These are phyloP conservation scores for cat (Felis catus) DNA, from an alignment of 2,113 vertebrate genomes.

Conservation along the genomic window F.catus_Fca126_mat1.0 CM031419.1:40093501-40094000, in stretches of 20 bases:
- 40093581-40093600: background rate
- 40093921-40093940: background rate
- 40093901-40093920: background rate
- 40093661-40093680: background rate
- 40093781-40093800: background rate
- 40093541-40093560: background rate
- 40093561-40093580: constrained; percentile 49
- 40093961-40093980: background rate
- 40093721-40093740: background rate
- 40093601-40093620: background rate
- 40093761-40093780: background rate
- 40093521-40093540: background rate
- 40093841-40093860: background rate
- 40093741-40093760: background rate
- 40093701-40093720: background rate
- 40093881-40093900: background rate
- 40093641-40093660: background rate
- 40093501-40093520: constrained; percentile 30
- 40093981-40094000: background rate
- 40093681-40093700: background rate
- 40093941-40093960: background rate
- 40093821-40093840: background rate
- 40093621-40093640: background rate
- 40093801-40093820: background rate
- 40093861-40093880: background rate